These are phyloP conservation scores for Petaurus breviceps DNA, from an alignment of 2,113 vertebrate species.

Conservation along the genomic window DNA sequence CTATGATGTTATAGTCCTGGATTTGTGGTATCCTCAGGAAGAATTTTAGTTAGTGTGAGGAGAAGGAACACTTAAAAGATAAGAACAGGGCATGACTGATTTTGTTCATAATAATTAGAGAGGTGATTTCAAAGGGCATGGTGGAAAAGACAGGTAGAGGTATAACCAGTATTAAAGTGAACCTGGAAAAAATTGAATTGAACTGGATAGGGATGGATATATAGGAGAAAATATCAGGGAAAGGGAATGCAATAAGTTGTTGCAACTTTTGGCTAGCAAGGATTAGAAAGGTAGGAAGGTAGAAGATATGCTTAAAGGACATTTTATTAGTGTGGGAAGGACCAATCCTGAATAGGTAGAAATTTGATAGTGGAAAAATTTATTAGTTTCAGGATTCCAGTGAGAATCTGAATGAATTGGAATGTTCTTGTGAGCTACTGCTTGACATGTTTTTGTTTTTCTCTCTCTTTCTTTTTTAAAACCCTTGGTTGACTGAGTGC, in stretches of 20 bases:
- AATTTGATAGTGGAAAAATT: not conserved
- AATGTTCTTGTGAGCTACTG: not conserved
- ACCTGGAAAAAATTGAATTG: not conserved
- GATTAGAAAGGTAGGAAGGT: not conserved
- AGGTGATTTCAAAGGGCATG: not conserved
- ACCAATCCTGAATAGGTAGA: not conserved
- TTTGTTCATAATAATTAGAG: not conserved
- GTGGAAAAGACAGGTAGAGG: not conserved
- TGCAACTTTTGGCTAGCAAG: not conserved
- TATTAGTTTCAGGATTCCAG: not conserved
- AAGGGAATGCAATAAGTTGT: not conserved
- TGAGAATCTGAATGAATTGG: not conserved
- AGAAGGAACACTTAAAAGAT: not conserved
- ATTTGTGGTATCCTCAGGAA: too few relatives aligned
- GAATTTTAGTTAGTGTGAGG: not conserved
- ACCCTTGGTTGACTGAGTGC: too few relatives aligned
- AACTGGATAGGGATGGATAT: not conserved
- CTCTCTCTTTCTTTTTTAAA: too few relatives aligned
- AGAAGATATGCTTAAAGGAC: not conserved
- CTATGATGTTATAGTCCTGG: not conserved
- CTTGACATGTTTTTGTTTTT: not conserved
- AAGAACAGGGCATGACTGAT: not conserved
- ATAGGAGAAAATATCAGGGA: not conserved
- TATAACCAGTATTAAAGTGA: not conserved
- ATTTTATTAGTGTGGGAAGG: not conserved